These are phyloP conservation scores for Calliphora vomitoria DNA, from an alignment of 2,888 invertebrate genomes.

Conservation along the genomic window DNA sequence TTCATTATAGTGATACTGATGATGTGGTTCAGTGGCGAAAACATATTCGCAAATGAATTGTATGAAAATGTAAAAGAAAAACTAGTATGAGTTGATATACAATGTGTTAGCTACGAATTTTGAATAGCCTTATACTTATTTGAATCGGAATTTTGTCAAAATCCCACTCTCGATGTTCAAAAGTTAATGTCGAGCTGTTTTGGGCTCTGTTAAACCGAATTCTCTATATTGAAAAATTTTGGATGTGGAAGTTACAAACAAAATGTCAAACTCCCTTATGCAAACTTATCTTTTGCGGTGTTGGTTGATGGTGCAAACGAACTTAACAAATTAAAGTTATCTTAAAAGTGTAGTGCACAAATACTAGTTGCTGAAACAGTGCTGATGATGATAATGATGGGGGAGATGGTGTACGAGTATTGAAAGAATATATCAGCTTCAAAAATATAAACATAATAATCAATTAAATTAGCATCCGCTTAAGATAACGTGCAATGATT, in stretches of 20 bases:
- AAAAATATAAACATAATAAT: constrained; percentile 69
- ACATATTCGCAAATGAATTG: constrained; percentile 22
- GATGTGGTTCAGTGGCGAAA: constrained; percentile 66
- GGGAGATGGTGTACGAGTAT: constrained; percentile 17
- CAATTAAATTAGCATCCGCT: constrained; percentile 74
- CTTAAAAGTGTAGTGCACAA: not conserved
- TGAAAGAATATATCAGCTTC: constrained; percentile 36
- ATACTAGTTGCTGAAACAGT: not conserved
- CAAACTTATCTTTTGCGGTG: too few species aligned
- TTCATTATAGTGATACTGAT: constrained; percentile 59
- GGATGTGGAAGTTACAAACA: too few species aligned
- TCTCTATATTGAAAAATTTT: too few species aligned
- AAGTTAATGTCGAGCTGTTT: too few species aligned
- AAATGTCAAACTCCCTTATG: too few species aligned
- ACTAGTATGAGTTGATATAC: not conserved
- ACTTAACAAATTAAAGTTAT: not conserved
- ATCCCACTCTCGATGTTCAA: too few species aligned
- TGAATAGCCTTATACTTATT: not conserved
- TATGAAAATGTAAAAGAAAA: not conserved
- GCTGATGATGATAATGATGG: not conserved
- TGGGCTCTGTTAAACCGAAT: too few species aligned
- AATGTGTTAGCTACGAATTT: not conserved
- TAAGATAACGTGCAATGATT: constrained; percentile 72
- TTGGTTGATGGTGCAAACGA: too few species aligned
- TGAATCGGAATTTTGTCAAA: too few species aligned